Percentiles rank a stretch among this genome's conserved stretches.
Conservation (phyloP, 2,888 invertebrate genomes). For the Antheraea assamensis region DNA sequence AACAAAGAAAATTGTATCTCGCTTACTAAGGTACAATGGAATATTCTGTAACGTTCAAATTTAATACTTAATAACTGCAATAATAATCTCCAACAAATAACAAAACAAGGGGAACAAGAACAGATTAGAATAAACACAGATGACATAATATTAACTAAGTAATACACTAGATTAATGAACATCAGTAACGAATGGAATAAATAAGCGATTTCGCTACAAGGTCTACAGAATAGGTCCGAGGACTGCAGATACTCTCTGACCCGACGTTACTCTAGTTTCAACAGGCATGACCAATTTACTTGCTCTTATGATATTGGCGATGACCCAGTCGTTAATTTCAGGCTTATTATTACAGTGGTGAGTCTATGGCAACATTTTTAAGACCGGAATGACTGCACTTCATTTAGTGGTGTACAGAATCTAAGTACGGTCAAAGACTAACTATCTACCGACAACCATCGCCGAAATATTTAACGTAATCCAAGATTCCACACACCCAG, state of each 20-base stretch:
- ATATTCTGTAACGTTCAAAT: too few species aligned
- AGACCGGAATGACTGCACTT: not conserved
- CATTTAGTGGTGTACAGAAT: not conserved
- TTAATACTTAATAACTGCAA: too few species aligned
- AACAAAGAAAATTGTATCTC: too few species aligned
- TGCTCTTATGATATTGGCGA: not conserved
- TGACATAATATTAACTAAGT: too few species aligned
- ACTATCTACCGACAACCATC: too few species aligned
- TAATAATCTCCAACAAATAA: too few species aligned
- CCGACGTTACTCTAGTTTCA: constrained; percentile 50
- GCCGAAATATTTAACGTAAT: too few species aligned
- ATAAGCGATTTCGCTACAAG: constrained; percentile 43
- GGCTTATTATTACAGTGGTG: not conserved
- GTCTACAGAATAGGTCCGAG: constrained; percentile 33
- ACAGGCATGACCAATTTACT: constrained; percentile 8
- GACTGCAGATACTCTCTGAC: constrained; percentile 50
- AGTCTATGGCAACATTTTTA: not conserved
- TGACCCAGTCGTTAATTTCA: constrained; percentile 4
- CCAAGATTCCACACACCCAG: too few species aligned
- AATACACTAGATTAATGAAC: constrained; percentile 12
- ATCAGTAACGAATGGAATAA: constrained; percentile 37
- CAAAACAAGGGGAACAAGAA: too few species aligned
- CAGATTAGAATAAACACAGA: too few species aligned
- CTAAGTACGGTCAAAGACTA: too few species aligned
- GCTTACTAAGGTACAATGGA: too few species aligned